These are phyloP conservation scores for Drosophila nr. medialis DNA, from an alignment of 2,888 invertebrate genomes.

Conservation along the genomic window DNA sequence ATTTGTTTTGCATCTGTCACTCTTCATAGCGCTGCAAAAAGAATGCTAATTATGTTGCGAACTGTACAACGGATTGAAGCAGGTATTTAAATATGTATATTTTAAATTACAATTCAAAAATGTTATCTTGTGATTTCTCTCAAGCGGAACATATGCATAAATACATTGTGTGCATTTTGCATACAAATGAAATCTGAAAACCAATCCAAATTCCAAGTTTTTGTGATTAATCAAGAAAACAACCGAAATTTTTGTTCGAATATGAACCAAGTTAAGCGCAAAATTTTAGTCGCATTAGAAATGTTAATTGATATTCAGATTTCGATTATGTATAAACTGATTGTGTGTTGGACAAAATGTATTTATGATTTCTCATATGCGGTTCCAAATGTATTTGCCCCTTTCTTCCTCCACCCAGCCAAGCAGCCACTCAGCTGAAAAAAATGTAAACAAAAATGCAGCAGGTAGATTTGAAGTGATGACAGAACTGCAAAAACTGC, in stretches of 20 bases:
- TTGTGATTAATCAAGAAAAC: too few species aligned
- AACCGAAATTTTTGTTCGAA: background rate
- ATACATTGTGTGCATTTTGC: too few species aligned
- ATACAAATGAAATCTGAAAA: too few species aligned
- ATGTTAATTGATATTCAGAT: background rate
- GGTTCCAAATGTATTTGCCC: background rate
- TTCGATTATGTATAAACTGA: background rate
- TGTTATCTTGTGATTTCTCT: too few species aligned
- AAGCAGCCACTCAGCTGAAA: background rate
- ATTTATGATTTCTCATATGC: background rate
- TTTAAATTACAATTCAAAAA: too few species aligned
- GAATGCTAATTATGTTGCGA: too few species aligned
- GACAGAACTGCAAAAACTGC: slow-evolving; percentile 4
- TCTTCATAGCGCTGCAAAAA: too few species aligned
- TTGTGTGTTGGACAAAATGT: background rate
- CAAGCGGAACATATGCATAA: too few species aligned
- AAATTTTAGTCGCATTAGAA: background rate
- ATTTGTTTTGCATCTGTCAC: too few species aligned
- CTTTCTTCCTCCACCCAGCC: background rate
- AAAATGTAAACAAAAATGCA: slow-evolving; percentile 18
- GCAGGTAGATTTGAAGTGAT: slow-evolving; percentile 27
- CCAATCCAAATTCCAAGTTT: too few species aligned
- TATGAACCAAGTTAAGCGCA: background rate
- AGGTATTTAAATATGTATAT: too few species aligned
- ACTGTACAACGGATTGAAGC: too few species aligned